Base-by-base conservation (phyloP, 2,888 invertebrate species). In the Phoenoteleia sp. region DNA sequence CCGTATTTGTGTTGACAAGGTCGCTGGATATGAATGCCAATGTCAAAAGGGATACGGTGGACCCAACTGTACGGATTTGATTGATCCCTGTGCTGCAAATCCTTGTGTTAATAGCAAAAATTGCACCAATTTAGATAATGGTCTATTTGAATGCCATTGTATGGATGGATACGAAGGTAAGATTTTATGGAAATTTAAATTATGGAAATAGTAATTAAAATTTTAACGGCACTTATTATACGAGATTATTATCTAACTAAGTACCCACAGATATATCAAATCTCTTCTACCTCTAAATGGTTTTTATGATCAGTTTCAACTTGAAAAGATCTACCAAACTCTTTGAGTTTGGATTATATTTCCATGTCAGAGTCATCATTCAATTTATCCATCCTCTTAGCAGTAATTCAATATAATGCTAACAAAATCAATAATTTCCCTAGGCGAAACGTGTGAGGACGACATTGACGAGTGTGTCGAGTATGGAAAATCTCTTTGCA, bases 391-490 rank as follows among this genome's bases (percentile, higher is more conserved):
- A n/a, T n/a, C n/a, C n/a, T n/a, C n/a, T n/a, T n/a, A n/a, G n/a
- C n/a, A n/a, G n/a, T n/a, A n/a, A 17, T 5, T 17, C 15, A 17
- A 7, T 5, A 17, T 17, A 42, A 25, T 52, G n/a, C 13, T 17
- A 29, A 56, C 33, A 11, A 36, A 62, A 62, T 62, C 25, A 42
- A 62, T 62, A 62, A 42, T 62, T 42, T 42, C 23, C 5, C 3
- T 89, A 94, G 95, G 95, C 25, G 86, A 90, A 56, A 87, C 92
- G 52, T 96, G 96, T 90, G 94, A 95, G 54, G 91, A 94, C 71
- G 98, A 98, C 91, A 95, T 98, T 15, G 96, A 98, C 91, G 98
- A 98, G 93, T 97, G 97, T 92, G 93, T 94, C 67, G 88, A 92
- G 0, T 91, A 93, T 33, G 94, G 94, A 49, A 94, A 94, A 52